Base-by-base conservation (phyloP, 2,888 invertebrate genomes). In the Cordilura impudica region DNA sequence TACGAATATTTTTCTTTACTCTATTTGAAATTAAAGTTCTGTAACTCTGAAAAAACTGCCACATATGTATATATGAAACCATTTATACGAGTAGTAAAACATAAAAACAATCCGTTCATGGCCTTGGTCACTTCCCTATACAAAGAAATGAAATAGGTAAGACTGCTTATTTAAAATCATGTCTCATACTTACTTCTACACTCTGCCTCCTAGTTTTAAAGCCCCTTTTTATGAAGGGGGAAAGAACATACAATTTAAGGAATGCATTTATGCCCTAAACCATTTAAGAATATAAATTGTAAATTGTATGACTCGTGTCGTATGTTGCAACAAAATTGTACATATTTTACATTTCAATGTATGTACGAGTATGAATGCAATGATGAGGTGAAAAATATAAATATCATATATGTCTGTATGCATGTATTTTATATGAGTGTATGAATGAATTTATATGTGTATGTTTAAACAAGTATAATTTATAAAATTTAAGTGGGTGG, bases 401-500 rank as follows among this genome's bases (percentile, higher is more conserved):
- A 61, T 72, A 67, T 67, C 72, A 60, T 77, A 43, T 71, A 65
- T 76, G 31, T 53, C 18, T 39, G 12, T 43, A 58, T 39, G 39
- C 39, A 39, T 26, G n/a, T 53, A n/a, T 14, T 45, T 8, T 18
- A 45, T n/a, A 29, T n/a, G n/a, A 8, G 39, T 31, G 19, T 35
- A 10, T 4, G 5, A 43, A 39, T 63, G 47, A 29, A 47, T 23
- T 14, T 43, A 12, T 35, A 19, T 6, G 35, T 49, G 26, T 26
- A 2, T 23, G 19, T 66, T 14, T 53, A 51, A 49, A 63, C 23
- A 71, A 67, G 72, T 74, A 56, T 70, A 60, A 51, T 63, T 63
- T 49, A n/a, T n/a, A 16, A 63, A 56, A 43, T 58, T 56, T 26
- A 58, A 67, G 54, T 71, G 71, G 71, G 75, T 75, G 67, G 67